A percentile compares a stretch with the other conserved stretches of the same genome.
These are phyloP conservation scores for Cricetomys ansorgei DNA, from an alignment of 2,113 vertebrate genomes.

Conservation along the genomic window DNA sequence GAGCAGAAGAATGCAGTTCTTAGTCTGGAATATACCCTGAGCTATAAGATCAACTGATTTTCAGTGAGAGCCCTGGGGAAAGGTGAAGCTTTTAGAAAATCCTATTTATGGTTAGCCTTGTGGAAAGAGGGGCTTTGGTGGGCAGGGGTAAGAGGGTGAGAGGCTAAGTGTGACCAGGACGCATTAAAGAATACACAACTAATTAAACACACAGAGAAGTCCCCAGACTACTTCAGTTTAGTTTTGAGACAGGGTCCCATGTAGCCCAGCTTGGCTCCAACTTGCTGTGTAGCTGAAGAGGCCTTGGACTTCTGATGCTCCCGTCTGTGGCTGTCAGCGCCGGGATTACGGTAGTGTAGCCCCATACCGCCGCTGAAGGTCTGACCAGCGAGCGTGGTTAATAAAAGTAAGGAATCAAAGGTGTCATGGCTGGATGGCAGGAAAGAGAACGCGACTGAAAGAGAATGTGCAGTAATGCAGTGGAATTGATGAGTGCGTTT, in stretches of 20 bases:
- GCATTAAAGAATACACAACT: neutral
- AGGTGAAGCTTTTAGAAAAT: conserved; percentile 25
- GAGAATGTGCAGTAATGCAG: conserved; percentile 42
- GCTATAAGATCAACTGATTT: neutral
- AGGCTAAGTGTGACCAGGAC: neutral
- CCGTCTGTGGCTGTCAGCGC: neutral
- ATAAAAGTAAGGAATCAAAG: neutral
- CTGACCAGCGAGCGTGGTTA: neutral
- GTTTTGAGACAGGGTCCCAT: neutral
- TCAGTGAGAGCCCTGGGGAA: neutral
- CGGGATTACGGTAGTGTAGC: neutral
- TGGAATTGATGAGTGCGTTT: conserved; percentile 58
- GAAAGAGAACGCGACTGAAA: conserved; percentile 38
- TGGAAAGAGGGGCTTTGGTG: neutral
- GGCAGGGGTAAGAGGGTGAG: neutral
- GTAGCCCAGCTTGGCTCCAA: neutral
- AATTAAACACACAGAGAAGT: neutral
- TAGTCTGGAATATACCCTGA: neutral
- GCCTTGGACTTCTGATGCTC: neutral
- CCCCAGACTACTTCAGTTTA: neutral
- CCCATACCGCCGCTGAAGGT: neutral
- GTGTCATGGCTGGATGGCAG: neutral
- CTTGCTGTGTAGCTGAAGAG: neutral
- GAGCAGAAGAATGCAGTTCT: neutral
- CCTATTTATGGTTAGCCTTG: neutral